Evolutionary conservation across 2,113 vertebrate genomes (phyloP).

Genomic region (Grammomys dolichurus): DNA sequence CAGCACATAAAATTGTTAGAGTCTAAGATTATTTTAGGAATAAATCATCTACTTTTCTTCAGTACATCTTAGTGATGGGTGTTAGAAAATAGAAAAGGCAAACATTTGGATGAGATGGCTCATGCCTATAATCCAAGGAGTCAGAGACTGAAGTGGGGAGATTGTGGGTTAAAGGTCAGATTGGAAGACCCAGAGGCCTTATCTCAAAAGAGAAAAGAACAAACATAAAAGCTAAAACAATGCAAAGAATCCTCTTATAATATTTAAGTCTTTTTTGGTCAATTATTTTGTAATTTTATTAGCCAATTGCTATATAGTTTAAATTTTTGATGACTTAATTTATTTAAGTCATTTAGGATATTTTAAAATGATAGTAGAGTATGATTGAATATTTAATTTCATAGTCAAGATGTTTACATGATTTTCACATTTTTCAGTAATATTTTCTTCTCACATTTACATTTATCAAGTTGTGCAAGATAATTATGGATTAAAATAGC

Average conservation of each 20-base stretch:
- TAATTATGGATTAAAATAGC: background rate
- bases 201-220: background rate
- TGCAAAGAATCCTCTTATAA: background rate
- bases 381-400: background rate
- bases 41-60: background rate
- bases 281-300: slow-evolving; percentile 10
- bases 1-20: background rate
- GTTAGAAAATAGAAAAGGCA: background rate
- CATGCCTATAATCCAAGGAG: background rate
- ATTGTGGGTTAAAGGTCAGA: background rate
- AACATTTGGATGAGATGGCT: background rate
- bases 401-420: background rate
- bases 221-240: background rate
- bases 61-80: background rate
- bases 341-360: slow-evolving; percentile 21
- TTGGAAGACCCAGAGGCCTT: background rate
- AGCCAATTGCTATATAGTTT: background rate
- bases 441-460: slow-evolving; percentile 26
- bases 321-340: slow-evolving; percentile 9
- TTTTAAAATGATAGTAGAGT: slow-evolving; percentile 34
- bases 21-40: slow-evolving; percentile 11
- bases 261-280: slow-evolving; percentile 16
- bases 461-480: background rate
- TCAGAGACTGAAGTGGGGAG: background rate
- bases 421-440: background rate